Conservation (phyloP, 2,888 invertebrate genomes). For the Hypselothyrea guttata region DNA sequence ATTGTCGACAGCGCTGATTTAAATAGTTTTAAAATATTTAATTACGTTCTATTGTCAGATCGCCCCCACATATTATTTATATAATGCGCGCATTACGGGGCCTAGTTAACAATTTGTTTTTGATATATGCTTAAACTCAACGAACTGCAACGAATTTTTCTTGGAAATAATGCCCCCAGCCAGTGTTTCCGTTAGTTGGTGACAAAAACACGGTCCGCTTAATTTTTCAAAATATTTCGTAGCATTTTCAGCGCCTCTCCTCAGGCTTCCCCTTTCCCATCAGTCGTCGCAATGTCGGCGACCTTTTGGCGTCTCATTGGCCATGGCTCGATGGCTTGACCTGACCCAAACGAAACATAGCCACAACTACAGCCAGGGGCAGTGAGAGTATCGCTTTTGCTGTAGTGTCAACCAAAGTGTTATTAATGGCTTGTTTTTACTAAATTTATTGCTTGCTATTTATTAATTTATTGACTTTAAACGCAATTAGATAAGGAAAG, state of each 20-base stretch:
- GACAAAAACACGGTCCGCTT: constrained; percentile 76
- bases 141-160: constrained; percentile 77
- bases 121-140: constrained; percentile 44
- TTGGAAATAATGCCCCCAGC: constrained; percentile 58
- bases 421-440: constrained; percentile 81
- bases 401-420: constrained; percentile 78
- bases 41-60: constrained; percentile 48
- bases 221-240: constrained; percentile 67
- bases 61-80: constrained; percentile 61
- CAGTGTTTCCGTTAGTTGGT: constrained; percentile 22
- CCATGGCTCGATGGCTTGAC: constrained; percentile 66
- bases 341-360: constrained; percentile 32
- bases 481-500: constrained; percentile 77
- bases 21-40: constrained; percentile 67
- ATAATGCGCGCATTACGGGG: constrained; percentile 16
- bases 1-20: constrained; percentile 66
- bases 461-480: constrained; percentile 78
- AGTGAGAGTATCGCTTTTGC: constrained; percentile 14
- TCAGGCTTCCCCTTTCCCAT: constrained; percentile 1
- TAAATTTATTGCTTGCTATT: constrained; percentile 81
- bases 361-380: constrained; percentile 21
- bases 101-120: too few species aligned
- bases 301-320: constrained; percentile 58
- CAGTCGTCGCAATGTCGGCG: constrained; percentile 27
- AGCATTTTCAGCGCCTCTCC: not conserved